Percentiles rank a stretch among this genome's conserved stretches.
Evolutionary conservation across 2,113 vertebrate species (phyloP).

Genomic region (Pluvialis apricaria): DNA sequence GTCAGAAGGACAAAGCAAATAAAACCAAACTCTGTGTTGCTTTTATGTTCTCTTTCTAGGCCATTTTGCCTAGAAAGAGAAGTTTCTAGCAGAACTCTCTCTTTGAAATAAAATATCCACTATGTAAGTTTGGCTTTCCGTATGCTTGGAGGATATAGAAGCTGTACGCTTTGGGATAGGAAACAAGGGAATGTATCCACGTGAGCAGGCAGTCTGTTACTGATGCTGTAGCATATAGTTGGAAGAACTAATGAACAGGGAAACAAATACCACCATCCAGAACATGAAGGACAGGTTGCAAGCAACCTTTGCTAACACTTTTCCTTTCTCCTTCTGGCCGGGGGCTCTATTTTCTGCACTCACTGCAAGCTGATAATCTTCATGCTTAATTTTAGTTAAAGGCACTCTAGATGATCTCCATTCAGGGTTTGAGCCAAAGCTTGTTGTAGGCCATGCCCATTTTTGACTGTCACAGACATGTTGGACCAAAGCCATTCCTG

Average conservation of each 20-base stretch:
- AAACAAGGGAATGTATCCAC: background rate
- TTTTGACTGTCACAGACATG: background rate
- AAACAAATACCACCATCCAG: background rate
- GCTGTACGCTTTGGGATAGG: background rate
- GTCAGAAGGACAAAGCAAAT: background rate
- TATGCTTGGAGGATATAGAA: background rate
- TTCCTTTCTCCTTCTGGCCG: background rate
- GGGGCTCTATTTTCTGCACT: background rate
- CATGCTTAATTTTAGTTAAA: background rate
- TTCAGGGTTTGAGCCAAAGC: background rate
- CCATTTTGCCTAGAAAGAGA: background rate
- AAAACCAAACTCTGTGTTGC: background rate
- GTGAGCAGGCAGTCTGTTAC: background rate
- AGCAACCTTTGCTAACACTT: background rate
- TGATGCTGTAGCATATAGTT: background rate
- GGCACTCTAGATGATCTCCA: background rate
- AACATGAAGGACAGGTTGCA: background rate
- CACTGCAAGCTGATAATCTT: background rate
- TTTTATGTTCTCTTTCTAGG: background rate
- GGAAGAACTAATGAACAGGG: background rate
- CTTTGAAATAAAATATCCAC: background rate
- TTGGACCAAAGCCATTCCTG: constrained; percentile 7
- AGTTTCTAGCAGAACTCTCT: background rate
- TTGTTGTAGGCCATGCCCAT: background rate
- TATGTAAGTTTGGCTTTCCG: background rate